Percentiles rank a stretch among this genome's conserved stretches.
Conservation (phyloP, 1,140 invertebrate species). For the Daktulosphaira vitifoliae region DNA sequence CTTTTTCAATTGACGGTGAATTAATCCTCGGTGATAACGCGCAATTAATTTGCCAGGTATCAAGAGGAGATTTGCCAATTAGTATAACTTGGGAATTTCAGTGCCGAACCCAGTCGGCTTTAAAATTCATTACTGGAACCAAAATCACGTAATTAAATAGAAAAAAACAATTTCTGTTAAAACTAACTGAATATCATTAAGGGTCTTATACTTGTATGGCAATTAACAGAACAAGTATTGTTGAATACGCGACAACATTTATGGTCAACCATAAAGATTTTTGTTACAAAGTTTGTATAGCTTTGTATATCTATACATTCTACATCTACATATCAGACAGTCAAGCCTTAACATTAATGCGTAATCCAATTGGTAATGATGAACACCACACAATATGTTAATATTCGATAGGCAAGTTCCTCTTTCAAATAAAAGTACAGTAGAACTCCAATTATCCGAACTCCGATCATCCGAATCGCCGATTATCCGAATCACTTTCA, state of each 20-base stretch:
- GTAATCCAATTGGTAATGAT: too few relatives aligned
- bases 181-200: slow-evolving; percentile 41
- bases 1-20: slow-evolving; percentile 54
- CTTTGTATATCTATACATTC: not conserved
- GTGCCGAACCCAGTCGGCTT: slow-evolving; percentile 39
- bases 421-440: too few relatives aligned
- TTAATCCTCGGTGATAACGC: slow-evolving; percentile 59
- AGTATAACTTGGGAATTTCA: slow-evolving; percentile 19
- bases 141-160: slow-evolving; percentile 16
- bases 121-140: not conserved
- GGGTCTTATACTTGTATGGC: slow-evolving; percentile 49
- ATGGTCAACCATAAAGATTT: slow-evolving; percentile 41
- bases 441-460: too few relatives aligned
- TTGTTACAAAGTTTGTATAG: slow-evolving; percentile 34
- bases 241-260: slow-evolving; percentile 36
- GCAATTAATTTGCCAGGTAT: slow-evolving; percentile 49
- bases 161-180: slow-evolving; percentile 35
- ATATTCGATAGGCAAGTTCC: too few relatives aligned
- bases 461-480: too few relatives aligned
- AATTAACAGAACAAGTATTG: slow-evolving; percentile 43
- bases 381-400: too few relatives aligned
- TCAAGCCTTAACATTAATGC: not conserved
- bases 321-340: not conserved
- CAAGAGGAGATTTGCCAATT: slow-evolving; percentile 50
- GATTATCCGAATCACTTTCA: too few relatives aligned